These are phyloP conservation scores for Megaleporinus macrocephalus DNA, from an alignment of 2,113 vertebrate genomes.

Conservation along the genomic window DNA sequence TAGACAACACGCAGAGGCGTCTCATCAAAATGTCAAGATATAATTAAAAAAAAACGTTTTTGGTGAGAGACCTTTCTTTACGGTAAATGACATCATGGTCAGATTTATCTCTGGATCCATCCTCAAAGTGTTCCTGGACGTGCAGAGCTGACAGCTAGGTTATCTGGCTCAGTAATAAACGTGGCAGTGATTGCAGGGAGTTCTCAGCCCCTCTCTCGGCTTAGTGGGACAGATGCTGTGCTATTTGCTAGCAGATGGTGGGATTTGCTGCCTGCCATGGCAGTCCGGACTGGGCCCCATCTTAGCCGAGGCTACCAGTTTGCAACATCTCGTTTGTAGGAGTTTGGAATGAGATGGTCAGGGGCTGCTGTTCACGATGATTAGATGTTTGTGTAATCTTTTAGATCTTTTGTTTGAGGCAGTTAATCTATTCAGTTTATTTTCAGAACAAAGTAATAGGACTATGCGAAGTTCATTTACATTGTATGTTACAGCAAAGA, in stretches of 20 bases:
- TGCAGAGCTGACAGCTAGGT: background rate
- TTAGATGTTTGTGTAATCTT: no score
- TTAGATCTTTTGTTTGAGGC: no score
- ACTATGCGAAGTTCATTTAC: no score
- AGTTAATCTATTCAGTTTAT: no score
- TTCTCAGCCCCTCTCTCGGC: constrained; percentile 48
- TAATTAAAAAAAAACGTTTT: background rate
- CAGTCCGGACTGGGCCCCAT: constrained; percentile 33
- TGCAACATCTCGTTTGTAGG: constrained; percentile 61
- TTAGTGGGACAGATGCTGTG: constrained; percentile 70
- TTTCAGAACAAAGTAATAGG: no score
- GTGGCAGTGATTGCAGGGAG: constrained; percentile 21
- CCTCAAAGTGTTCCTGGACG: background rate
- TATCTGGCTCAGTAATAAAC: background rate
- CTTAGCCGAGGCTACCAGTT: constrained; percentile 65
- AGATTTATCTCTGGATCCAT: background rate
- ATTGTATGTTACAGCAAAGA: no score
- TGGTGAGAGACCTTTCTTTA: background rate
- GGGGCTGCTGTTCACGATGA: background rate
- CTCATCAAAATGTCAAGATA: background rate
- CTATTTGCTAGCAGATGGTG: constrained; percentile 66
- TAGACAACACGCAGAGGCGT: background rate
- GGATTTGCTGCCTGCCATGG: constrained; percentile 63
- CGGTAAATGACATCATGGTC: background rate
- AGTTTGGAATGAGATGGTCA: background rate